Evolutionary conservation across 2,888 invertebrate genomes (phyloP), one percentile per base, ranked within the genome.

Genomic region (Podotricha telesiphe): DNA sequence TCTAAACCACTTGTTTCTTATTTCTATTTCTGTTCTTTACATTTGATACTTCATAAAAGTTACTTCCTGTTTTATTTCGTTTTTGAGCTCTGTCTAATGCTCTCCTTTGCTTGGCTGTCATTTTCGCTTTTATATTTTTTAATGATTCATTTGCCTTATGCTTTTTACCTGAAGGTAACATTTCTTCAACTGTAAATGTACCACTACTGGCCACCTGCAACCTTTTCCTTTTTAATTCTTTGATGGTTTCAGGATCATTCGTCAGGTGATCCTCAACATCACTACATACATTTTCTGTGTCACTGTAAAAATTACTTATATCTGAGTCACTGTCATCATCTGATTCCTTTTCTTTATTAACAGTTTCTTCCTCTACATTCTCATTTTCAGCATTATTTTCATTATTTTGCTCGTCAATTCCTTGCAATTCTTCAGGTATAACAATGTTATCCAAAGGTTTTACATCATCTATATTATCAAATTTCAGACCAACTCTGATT

Each of bases 41-140:
- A 93, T 98, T 98, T 11, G 96, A 94, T 40, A 96, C 95, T 94
- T 97, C 97, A 86, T 98, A 98, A 84, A 98, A 98, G 88, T 98
- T 96, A 85, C 96, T 97, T 77, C 98, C 98, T 70, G 96, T 95
- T 82, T 97, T 97, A 83, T 96, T 96, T 13, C 96, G 94, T 76
- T 96, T 96, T 74, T 94, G 94, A 13, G 95, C 94, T 76, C 97
- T 94, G 73, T 97, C 97, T 2, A 95, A 76, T 0, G 96, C 95
- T 75, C 98, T 94, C 75, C 95, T 94, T 80, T 97, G 95, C 86
- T 96, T 97, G 55, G 97, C 96, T 1, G 96, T 97, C 63, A 96
- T 79, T 77, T 94, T 95, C 77, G 94, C 94, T 5, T 75, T 79
- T 47, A 81, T 22, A 59, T 59, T 59, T 45, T 59, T 81, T 53